A percentile compares a stretch with the other conserved stretches of the same genome.
Conservation (phyloP, 2,888 invertebrate species). For the Eristalis tenax region DNA sequence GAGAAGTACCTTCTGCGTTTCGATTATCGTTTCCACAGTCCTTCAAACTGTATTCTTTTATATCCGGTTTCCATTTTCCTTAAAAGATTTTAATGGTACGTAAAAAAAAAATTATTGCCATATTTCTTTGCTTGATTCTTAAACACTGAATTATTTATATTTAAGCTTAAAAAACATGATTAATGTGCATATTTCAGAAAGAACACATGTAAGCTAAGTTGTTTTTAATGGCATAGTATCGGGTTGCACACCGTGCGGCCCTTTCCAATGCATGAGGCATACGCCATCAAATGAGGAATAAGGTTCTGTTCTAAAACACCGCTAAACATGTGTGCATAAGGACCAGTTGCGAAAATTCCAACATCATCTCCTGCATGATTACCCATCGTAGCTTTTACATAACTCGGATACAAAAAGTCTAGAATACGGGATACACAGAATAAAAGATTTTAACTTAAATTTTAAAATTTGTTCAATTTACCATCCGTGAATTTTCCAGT, state of each 20-base stretch:
- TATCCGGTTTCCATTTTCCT: too few relatives aligned
- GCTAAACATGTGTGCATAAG: constrained; percentile 89
- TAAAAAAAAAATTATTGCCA: too few relatives aligned
- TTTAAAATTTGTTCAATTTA: neutral
- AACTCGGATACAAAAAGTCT: constrained; percentile 76
- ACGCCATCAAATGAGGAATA: constrained; percentile 89
- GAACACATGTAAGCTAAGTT: neutral
- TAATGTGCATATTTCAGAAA: neutral
- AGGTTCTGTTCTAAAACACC: constrained; percentile 89
- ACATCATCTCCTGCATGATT: constrained; percentile 91
- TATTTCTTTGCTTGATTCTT: too few relatives aligned
- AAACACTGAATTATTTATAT: too few relatives aligned
- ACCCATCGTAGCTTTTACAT: constrained; percentile 81
- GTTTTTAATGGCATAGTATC: constrained; percentile 9
- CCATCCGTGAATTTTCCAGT: constrained; percentile 31
- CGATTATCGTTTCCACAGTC: too few relatives aligned
- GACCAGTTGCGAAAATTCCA: constrained; percentile 88
- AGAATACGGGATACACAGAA: neutral
- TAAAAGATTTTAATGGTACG: too few relatives aligned
- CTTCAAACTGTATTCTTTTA: too few relatives aligned
- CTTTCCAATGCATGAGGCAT: constrained; percentile 87
- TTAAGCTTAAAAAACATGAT: neutral
- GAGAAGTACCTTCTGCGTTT: too few relatives aligned
- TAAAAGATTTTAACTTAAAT: neutral
- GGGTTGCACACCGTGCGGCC: constrained; percentile 80